Evolutionary conservation across 2,888 invertebrate species (phyloP).

Genomic region (Sphaerophoria rueppellii): DNA sequence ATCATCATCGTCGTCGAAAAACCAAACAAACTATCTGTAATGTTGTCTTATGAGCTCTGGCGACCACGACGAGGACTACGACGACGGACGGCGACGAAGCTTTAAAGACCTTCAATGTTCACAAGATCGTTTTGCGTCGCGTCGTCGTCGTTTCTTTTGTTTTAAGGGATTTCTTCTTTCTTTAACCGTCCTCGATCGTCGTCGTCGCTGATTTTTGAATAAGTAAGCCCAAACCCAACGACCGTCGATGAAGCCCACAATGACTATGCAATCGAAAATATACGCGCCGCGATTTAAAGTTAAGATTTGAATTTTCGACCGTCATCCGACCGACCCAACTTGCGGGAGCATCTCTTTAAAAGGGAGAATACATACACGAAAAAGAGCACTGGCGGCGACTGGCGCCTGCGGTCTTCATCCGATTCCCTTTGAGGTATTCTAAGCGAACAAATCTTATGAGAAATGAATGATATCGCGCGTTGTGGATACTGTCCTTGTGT

Average conservation of each 20-base stretch:
- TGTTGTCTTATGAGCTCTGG: slow-evolving; percentile 46
- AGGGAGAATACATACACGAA: slow-evolving; percentile 26
- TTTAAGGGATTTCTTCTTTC: slow-evolving; percentile 59
- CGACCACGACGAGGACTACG: too few relatives aligned
- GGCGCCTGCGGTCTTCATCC: slow-evolving; percentile 73
- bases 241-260: slow-evolving; percentile 14
- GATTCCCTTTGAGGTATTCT: slow-evolving; percentile 71
- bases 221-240: slow-evolving; percentile 47
- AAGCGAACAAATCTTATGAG: slow-evolving; percentile 72
- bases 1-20: slow-evolving; percentile 10
- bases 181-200: slow-evolving; percentile 19
- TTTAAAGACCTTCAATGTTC: slow-evolving; percentile 51
- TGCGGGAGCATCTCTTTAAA: slow-evolving; percentile 13
- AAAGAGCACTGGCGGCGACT: slow-evolving; percentile 24
- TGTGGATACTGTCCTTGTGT: slow-evolving; percentile 29
- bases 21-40: slow-evolving; percentile 49
- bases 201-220: slow-evolving; percentile 56
- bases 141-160: slow-evolving; percentile 36
- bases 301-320: slow-evolving; percentile 67
- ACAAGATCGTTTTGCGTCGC: slow-evolving; percentile 56
- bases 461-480: slow-evolving; percentile 70
- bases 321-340: slow-evolving; percentile 4
- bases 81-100: slow-evolving; percentile 45
- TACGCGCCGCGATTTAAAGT: slow-evolving; percentile 73
- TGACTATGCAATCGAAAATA: slow-evolving; percentile 37